Evolutionary conservation across 2,113 vertebrate species (phyloP).

Genomic region (Ictalurus punctatus): DNA sequence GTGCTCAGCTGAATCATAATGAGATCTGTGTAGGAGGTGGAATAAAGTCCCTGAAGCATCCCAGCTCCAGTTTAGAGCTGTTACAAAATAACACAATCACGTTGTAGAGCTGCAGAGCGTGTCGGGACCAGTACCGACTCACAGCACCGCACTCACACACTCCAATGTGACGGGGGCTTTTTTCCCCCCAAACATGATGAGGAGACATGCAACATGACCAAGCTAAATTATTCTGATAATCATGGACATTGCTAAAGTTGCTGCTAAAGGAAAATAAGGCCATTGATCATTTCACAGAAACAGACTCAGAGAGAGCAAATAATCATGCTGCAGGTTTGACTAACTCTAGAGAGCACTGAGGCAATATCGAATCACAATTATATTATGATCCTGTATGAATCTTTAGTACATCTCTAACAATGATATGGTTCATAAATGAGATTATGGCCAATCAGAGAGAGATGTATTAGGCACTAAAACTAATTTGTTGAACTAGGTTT

Average conservation of each 20-base stretch:
- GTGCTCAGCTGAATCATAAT: not conserved
- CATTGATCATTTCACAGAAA: slow-evolving; percentile 11
- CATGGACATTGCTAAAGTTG: not conserved
- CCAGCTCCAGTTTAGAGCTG: not conserved
- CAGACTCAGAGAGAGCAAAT: not conserved
- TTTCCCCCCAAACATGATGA: not conserved
- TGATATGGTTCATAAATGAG: not conserved
- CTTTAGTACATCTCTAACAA: not conserved
- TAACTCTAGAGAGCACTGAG: not conserved
- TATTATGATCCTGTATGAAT: not conserved
- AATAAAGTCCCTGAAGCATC: not conserved
- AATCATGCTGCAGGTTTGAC: not conserved
- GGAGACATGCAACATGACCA: not conserved
- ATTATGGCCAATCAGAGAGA: not conserved
- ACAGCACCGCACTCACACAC: not conserved
- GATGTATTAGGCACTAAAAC: not conserved
- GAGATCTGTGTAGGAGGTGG: slow-evolving; percentile 13
- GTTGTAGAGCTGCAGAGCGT: not conserved
- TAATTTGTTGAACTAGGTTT: not conserved
- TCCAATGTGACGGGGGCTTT: not conserved
- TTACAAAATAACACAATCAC: not conserved
- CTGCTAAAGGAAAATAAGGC: not conserved
- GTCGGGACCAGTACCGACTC: not conserved
- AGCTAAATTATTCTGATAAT: not conserved
- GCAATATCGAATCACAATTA: not conserved